These are phyloP conservation scores for Alligator sinensis DNA, from an alignment of 2,113 vertebrate species.

Conservation along the genomic window DNA sequence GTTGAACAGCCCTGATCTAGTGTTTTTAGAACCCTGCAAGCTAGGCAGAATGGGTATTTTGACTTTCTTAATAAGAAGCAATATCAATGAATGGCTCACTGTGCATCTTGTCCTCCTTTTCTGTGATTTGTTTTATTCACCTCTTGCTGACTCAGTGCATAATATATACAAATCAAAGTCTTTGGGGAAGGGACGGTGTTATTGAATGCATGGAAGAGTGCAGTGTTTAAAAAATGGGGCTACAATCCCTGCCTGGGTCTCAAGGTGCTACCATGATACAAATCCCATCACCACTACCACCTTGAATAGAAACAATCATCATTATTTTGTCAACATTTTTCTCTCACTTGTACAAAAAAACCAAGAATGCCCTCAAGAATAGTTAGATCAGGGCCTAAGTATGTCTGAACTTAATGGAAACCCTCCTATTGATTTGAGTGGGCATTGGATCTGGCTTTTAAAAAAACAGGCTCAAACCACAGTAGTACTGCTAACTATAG, in stretches of 20 bases:
- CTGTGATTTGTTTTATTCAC: neutral
- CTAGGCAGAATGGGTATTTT: neutral
- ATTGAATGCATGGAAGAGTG: no score
- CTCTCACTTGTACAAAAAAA: neutral
- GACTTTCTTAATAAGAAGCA: neutral
- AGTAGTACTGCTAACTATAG: constrained; percentile 70
- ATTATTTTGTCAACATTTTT: rapidly evolving
- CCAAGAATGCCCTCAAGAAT: neutral
- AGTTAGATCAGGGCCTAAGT: neutral
- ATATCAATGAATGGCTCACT: neutral
- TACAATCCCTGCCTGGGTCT: neutral
- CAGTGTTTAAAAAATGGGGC: no score
- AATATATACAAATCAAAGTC: neutral
- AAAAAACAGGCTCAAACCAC: neutral
- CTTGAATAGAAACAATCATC: neutral
- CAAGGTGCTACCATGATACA: neutral
- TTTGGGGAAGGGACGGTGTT: neutral
- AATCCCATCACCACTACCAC: neutral
- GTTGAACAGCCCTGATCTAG: neutral
- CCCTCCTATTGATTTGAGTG: neutral
- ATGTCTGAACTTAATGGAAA: constrained; percentile 2
- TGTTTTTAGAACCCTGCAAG: neutral
- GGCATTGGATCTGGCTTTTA: constrained; percentile 10
- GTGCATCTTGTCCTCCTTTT: neutral
- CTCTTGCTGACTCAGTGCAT: neutral